Conservation (phyloP, 2,888 invertebrate species). For the Bhutanitis thaidina region DNA sequence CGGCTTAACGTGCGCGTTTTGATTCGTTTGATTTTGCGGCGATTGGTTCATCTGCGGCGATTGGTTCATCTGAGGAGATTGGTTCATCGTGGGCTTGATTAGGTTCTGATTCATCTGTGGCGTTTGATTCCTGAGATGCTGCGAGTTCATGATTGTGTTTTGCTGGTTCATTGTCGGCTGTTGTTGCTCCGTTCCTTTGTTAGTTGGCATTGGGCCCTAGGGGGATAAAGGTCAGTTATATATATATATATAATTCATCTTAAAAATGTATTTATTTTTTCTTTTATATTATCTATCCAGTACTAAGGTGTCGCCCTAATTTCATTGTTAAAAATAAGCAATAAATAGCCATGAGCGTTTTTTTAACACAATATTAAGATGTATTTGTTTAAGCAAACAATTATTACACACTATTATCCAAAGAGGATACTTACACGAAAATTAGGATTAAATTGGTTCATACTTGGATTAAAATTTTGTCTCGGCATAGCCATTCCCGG, state of each 20-base stretch:
- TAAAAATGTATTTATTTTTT: no score
- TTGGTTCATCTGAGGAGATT: not conserved
- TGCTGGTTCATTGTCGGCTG: slow-evolving; percentile 34
- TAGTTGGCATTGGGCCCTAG: slow-evolving; percentile 48
- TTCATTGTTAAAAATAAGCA: no score
- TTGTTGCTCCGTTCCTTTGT: slow-evolving; percentile 42
- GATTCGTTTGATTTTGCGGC: slow-evolving; percentile 23
- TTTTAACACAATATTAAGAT: no score
- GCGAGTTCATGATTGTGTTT: slow-evolving; percentile 42
- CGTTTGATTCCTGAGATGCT: slow-evolving; percentile 36
- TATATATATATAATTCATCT: no score
- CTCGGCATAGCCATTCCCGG: slow-evolving; percentile 62
- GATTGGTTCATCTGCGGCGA: slow-evolving; percentile 1
- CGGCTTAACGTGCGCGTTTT: slow-evolving; percentile 22
- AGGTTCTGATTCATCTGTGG: slow-evolving; percentile 28
- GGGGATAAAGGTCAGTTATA: no score
- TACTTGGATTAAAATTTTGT: slow-evolving; percentile 59
- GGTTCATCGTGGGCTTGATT: slow-evolving; percentile 27
- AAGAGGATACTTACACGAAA: slow-evolving; percentile 62
- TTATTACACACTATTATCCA: not conserved
- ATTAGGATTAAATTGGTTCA: slow-evolving; percentile 59
- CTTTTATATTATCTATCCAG: no score
- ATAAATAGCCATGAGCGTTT: no score
- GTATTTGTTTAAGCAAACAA: no score
- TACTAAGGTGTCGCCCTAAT: no score